These are phyloP conservation scores for Teleogryllus oceanicus DNA, from an alignment of 2,888 invertebrate genomes.

Conservation along the genomic window DNA sequence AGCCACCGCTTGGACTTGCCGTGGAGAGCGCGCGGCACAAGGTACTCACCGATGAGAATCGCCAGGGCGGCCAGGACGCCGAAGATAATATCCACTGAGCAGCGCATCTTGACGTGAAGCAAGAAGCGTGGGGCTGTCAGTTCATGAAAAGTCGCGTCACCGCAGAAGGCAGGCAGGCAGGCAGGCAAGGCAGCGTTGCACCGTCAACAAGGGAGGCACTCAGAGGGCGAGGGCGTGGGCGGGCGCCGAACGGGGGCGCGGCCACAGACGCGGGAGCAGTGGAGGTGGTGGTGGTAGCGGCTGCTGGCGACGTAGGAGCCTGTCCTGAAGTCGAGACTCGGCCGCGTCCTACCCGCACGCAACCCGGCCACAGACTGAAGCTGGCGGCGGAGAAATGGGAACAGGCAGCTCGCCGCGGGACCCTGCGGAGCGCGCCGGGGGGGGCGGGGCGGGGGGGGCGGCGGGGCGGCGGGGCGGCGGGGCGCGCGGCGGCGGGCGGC, in stretches of 20 bases:
- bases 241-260: no score
- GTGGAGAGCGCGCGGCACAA: background rate
- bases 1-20: no score
- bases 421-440: background rate
- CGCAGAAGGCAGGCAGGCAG: no score
- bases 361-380: conserved; percentile 18
- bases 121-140: background rate
- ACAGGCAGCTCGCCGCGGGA: background rate
- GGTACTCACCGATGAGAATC: conserved; percentile 1
- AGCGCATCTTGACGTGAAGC: background rate
- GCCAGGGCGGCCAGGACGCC: background rate
- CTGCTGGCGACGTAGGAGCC: background rate
- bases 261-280: background rate
- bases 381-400: background rate
- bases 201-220: no score
- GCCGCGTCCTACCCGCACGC: conserved; percentile 2
- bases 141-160: no score
- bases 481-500: background rate
- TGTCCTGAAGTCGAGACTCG: background rate
- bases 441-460: background rate
- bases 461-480: background rate
- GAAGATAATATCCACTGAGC: background rate
- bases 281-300: background rate
- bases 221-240: no score
- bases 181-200: no score